Evolutionary conservation across 2,888 invertebrate genomes (phyloP), one percentile per base, ranked within the genome.

Genomic region (Tryphoninae sp.): DNA sequence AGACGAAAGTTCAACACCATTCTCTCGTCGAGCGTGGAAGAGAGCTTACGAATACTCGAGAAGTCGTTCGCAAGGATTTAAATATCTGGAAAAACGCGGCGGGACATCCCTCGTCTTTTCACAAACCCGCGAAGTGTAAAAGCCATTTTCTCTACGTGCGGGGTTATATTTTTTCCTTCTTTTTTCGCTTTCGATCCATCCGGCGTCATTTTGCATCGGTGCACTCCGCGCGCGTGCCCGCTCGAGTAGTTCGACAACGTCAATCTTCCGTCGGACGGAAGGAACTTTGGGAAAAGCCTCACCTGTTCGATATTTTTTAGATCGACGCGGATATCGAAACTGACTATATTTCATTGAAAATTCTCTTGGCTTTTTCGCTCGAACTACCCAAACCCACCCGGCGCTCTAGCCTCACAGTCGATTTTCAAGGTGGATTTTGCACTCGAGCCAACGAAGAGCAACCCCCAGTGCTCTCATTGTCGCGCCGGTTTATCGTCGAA

Each of bases 41-140:
- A 68, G 76, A 81, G 72, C 81, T 78, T 75, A 69, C 62, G 65
- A 67, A 78, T 62, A 73, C 45, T 78, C 80, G 75, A 77, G 82
- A 81, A 82, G 82, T 84, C 84, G 82, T 85, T 86, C 84, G 83
- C 85, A 74, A 84, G 84, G 88, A 88, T 88, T 88, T 88, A 89
- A 88, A 88, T 89, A 88, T 88, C 86, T 84, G 85, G 61, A 69
- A 73, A 75, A 82, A 75, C 59, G 58, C 69, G 75, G 49, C 42
- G 23, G 53, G 72, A 78, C 82, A 53, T 42, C 8, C 22, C 67
- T 26, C 59, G 45, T 61, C 13, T 33, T 51, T 67, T 67, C 72
- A n/a, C 4, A 65, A 6, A 45, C 58, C 53, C 26, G 16, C 42
- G 55, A 16, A 19, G 51, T 26, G 51, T 22, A 68, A 23, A 16